phyloP scores from a whole-genome alignment of 37 sponge, comb jelly and placozoan species.

The Lycopodina hypogea region DNA sequence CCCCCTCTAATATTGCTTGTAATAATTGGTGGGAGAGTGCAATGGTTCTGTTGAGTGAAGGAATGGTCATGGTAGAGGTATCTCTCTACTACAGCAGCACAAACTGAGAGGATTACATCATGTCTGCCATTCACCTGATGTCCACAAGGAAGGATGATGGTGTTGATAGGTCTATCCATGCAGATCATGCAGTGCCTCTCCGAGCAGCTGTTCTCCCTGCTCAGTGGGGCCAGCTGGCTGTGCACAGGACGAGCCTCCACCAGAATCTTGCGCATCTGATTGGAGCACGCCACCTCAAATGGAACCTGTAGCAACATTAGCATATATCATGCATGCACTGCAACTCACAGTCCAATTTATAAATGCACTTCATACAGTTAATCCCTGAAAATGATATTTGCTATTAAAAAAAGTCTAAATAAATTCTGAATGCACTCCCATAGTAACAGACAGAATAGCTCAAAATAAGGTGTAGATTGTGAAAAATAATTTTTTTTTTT shows the following conservation, averaged over 20 bases:
- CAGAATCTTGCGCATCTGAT: constrained; percentile 70
- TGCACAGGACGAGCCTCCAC: constrained; percentile 47
- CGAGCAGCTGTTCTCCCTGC: constrained; percentile 7
- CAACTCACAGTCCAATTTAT: not conserved
- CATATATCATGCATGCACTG: not conserved
- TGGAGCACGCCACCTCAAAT: constrained; percentile 74
- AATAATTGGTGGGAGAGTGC: too few relatives aligned
- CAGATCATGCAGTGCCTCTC: constrained; percentile 62
- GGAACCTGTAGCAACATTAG: constrained; percentile 79
- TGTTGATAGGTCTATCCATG: constrained; percentile 65
- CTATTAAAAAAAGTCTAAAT: too few relatives aligned
- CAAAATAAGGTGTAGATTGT: too few relatives aligned
- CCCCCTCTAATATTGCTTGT: too few relatives aligned
- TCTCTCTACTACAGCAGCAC: too few relatives aligned
- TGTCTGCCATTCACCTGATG: too few relatives aligned
- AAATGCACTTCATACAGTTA: not conserved
- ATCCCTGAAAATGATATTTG: not conserved
- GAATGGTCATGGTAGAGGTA: too few relatives aligned
- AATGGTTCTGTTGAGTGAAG: too few relatives aligned
- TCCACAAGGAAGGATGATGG: constrained; percentile 78
- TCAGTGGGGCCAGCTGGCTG: not conserved
- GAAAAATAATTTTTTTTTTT: too few relatives aligned
- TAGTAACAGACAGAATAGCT: too few relatives aligned
- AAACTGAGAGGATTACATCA: too few relatives aligned
- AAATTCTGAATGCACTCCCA: too few relatives aligned